Conservation (phyloP, 2,113 vertebrate species). For the Cariama cristata region DNA sequence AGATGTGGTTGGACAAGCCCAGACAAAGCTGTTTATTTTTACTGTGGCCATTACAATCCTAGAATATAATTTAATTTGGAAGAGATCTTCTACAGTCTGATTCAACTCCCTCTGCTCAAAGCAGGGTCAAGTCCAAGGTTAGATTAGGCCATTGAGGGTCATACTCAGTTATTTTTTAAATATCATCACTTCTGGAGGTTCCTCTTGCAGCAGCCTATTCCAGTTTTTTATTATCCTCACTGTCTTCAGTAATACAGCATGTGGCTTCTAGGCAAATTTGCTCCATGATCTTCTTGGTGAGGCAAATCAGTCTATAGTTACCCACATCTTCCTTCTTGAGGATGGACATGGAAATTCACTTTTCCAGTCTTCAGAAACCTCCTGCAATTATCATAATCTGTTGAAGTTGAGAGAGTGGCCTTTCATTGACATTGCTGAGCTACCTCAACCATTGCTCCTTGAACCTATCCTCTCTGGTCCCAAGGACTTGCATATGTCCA, state of each 20-base stretch:
- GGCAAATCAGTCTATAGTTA: neutral
- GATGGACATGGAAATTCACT: neutral
- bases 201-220: neutral
- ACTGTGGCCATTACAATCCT: neutral
- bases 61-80: neutral
- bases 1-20: neutral
- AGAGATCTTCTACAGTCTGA: neutral
- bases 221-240: neutral
- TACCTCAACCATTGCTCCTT: neutral
- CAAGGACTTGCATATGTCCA: neutral
- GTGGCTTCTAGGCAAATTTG: neutral
- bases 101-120: neutral
- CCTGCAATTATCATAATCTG: neutral
- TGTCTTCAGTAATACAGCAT: neutral
- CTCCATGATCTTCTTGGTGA: neutral
- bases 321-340: neutral
- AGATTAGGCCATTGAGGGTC: neutral
- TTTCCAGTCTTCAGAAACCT: neutral
- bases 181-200: neutral
- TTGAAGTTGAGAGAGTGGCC: neutral
- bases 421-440: neutral
- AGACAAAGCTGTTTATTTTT: neutral
- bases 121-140: neutral
- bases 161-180: neutral
- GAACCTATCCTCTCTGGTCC: neutral